Evolutionary conservation across 2,797 vertebrate genomes (phyloP).

Genomic region (Cyclopterus lumpus): DNA sequence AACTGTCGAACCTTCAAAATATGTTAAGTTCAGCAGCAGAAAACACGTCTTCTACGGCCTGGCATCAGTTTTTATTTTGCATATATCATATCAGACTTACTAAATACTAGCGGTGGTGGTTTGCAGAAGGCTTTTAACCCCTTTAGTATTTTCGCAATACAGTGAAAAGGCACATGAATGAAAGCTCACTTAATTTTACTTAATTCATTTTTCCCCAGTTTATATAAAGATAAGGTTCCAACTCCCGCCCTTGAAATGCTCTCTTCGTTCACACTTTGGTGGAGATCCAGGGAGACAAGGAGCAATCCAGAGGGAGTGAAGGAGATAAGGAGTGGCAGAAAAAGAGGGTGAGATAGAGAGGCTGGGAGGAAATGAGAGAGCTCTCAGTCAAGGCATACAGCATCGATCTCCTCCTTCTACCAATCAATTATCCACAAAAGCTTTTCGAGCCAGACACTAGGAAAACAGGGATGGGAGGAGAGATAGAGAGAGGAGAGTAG

Average conservation of each 20-base stretch:
- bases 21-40: not conserved
- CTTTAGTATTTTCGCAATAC: not conserved
- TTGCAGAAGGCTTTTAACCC: not conserved
- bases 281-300: slow-evolving; percentile 62
- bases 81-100: not conserved
- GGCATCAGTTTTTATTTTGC: not conserved
- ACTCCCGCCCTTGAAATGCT: slow-evolving; percentile 23
- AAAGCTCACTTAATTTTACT: slow-evolving; percentile 30
- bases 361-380: slow-evolving; percentile 79
- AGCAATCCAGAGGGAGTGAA: slow-evolving; percentile 63
- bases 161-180: not conserved
- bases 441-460: slow-evolving; percentile 78
- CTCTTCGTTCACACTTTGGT: slow-evolving; percentile 48
- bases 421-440: slow-evolving; percentile 86
- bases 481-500: slow-evolving; percentile 45
- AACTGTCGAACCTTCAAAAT: not conserved
- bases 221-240: slow-evolving; percentile 30
- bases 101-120: not conserved
- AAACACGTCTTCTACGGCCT: not conserved
- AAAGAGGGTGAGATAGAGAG: slow-evolving; percentile 63
- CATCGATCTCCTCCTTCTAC: slow-evolving; percentile 81
- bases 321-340: slow-evolving; percentile 71
- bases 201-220: slow-evolving; percentile 42
- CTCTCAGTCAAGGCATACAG: slow-evolving; percentile 74
- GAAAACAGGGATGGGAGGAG: slow-evolving; percentile 64